phyloP scores from a whole-genome alignment of 2,113 vertebrate genomes.

The Eleginops maclovinus region DNA sequence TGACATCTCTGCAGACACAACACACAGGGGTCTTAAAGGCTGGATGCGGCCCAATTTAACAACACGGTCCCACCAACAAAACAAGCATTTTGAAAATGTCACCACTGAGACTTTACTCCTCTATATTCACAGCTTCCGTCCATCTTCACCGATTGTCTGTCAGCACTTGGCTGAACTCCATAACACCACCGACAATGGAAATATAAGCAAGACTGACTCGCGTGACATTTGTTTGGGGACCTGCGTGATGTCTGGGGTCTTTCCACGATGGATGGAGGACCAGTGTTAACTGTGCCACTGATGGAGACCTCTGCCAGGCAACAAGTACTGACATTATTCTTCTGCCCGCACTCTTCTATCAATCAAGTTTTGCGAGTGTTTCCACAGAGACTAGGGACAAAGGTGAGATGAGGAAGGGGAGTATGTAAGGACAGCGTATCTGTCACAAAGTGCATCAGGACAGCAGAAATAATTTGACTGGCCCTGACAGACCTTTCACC shows the following conservation, averaged over 20 bases:
- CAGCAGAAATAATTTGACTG: constrained; percentile 69
- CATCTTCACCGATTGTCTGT: constrained; percentile 50
- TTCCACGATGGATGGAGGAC: constrained; percentile 50
- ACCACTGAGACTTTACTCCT: constrained; percentile 61
- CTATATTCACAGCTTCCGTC: constrained; percentile 46
- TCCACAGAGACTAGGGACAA: constrained; percentile 61
- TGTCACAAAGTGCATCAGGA: constrained; percentile 71
- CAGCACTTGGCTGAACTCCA: constrained; percentile 58
- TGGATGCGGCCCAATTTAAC: constrained; percentile 32
- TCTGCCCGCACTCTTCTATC: constrained; percentile 68
- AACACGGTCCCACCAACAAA: constrained; percentile 44
- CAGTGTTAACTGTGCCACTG: constrained; percentile 53
- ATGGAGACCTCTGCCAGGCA: constrained; percentile 71
- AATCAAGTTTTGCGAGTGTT: constrained; percentile 64
- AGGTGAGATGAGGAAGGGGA: constrained; percentile 44
- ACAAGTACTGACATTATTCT: constrained; percentile 71
- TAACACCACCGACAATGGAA: constrained; percentile 37
- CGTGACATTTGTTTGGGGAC: constrained; percentile 76
- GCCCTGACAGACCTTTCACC: constrained; percentile 73
- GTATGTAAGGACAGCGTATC: constrained; percentile 61
- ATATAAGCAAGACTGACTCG: constrained; percentile 56
- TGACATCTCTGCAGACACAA: constrained; percentile 51
- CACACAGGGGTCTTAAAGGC: constrained; percentile 35
- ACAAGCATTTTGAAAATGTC: constrained; percentile 70
- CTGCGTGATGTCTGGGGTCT: constrained; percentile 61